These are phyloP conservation scores for Natrix natrix DNA, from an alignment of 2,797 vertebrate species.

Conservation along the genomic window DNA sequence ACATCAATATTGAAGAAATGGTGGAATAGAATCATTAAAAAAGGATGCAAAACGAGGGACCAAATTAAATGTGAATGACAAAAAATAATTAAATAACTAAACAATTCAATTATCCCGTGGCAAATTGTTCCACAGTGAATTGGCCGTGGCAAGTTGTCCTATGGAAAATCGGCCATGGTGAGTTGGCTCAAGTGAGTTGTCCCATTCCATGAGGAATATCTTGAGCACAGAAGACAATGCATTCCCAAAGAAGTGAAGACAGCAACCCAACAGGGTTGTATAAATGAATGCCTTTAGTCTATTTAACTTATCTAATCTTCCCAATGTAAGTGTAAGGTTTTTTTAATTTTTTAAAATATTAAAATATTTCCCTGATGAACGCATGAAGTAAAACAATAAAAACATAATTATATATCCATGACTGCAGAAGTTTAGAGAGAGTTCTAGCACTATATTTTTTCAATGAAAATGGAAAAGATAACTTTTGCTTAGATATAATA, in stretches of 20 bases:
- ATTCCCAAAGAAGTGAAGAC: not conserved
- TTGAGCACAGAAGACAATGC: not conserved
- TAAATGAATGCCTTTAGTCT: not conserved
- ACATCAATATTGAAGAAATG: not conserved
- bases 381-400: not conserved
- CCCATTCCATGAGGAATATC: not conserved
- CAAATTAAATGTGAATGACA: not conserved
- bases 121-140: not conserved
- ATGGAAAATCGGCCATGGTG: not conserved
- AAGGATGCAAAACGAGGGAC: not conserved
- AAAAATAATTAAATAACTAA: not conserved
- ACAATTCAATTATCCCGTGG: not conserved
- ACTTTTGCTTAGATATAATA: conserved; percentile 12
- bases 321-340: not conserved
- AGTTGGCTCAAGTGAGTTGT: not conserved
- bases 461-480: not conserved
- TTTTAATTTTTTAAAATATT: too few species aligned
- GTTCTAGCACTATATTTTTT: not conserved
- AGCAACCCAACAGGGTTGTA: not conserved
- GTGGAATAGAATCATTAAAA: not conserved
- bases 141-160: too few species aligned
- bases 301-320: not conserved
- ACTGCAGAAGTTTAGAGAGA: not conserved
- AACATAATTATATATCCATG: too few species aligned
- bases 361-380: not conserved